Conservation (phyloP, 2,113 vertebrate species). For the Hylia prasina region DNA sequence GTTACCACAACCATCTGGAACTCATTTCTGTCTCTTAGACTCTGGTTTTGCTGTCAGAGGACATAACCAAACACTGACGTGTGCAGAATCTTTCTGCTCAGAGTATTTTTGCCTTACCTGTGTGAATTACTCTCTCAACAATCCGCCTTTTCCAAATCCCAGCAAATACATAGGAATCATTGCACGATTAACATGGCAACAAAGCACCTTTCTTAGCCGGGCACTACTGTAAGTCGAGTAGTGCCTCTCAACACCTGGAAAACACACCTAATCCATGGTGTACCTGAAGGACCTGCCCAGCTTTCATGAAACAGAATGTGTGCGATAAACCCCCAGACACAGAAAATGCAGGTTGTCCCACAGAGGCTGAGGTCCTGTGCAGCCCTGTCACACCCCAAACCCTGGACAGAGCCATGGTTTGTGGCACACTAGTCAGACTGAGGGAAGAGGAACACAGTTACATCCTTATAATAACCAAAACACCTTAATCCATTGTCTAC, state of each 20-base stretch:
- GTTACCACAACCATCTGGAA: conserved; percentile 56
- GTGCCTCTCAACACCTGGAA: neutral
- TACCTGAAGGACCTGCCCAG: neutral
- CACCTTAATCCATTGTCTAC: neutral
- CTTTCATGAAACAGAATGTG: neutral
- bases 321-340: neutral
- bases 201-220: neutral
- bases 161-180: neutral
- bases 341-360: neutral
- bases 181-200: neutral
- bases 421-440: too few relatives aligned
- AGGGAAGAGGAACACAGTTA: neutral
- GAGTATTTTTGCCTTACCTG: neutral
- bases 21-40: conserved; percentile 16
- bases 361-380: neutral
- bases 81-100: neutral
- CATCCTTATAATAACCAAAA: neutral
- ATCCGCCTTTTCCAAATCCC: neutral
- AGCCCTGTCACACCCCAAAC: neutral
- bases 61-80: neutral
- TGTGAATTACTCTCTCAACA: neutral
- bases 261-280: neutral
- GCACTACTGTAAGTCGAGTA: accelerated
- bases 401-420: neutral
- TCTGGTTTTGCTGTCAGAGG: neutral